phyloP scores from a whole-genome alignment of 2,888 invertebrate genomes.

The Colletes collaris region DNA sequence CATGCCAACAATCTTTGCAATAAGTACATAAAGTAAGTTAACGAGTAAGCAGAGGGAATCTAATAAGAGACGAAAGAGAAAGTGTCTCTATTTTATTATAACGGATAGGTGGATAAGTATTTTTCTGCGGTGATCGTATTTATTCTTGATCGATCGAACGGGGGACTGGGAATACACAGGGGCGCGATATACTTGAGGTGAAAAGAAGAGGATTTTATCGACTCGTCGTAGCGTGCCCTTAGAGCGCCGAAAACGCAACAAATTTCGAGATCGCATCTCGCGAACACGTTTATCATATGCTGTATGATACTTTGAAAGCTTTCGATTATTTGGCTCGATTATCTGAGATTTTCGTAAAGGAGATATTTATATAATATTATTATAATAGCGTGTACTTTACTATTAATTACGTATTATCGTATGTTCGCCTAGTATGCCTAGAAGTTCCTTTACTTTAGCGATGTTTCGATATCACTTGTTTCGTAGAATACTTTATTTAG shows the following conservation, averaged over 20 bases:
- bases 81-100: slow-evolving; percentile 50
- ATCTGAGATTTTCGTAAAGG: background rate
- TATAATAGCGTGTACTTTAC: slow-evolving; percentile 20
- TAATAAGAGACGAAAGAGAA: slow-evolving; percentile 24
- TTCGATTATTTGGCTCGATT: slow-evolving; percentile 31
- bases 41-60: slow-evolving; percentile 17
- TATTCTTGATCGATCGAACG: slow-evolving; percentile 26
- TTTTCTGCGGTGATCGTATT: slow-evolving; percentile 26
- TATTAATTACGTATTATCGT: slow-evolving; percentile 1
- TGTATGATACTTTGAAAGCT: background rate
- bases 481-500: slow-evolving; percentile 10
- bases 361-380: slow-evolving; percentile 14
- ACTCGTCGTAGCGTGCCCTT: no score
- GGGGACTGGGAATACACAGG: slow-evolving; percentile 1
- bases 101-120: slow-evolving; percentile 38
- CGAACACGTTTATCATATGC: background rate
- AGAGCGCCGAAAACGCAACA: background rate
- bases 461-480: slow-evolving; percentile 1
- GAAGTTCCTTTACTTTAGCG: slow-evolving; percentile 48
- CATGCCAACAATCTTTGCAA: slow-evolving; percentile 62
- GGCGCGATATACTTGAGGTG: no score
- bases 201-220: no score
- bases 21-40: slow-evolving; percentile 47
- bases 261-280: background rate
- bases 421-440: background rate